Base-by-base conservation (phyloP, 2,113 vertebrate genomes). In the Oenanthe melanoleuca region DNA sequence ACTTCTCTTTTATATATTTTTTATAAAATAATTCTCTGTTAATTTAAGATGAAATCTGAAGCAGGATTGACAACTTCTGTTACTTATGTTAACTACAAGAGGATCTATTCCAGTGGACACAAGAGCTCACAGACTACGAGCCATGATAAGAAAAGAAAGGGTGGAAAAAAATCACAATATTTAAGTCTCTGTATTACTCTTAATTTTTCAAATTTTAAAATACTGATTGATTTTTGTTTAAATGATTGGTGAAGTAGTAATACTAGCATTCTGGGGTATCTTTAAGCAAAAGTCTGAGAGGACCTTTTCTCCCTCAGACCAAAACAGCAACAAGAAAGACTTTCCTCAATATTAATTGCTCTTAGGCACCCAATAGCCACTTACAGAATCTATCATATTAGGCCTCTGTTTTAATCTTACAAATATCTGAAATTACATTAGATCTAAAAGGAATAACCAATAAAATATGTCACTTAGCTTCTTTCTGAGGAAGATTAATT, bases 371-470 rank as follows among this genome's bases (percentile, higher is more conserved):
- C 22, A 64, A 70, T 64, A 93, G 17, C 17, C 42, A 93, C 55
- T 92, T 90, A 66, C 6, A 66, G 19, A 66, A 80, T 86, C 31
- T 64, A 80, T 83, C 67, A 34, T 69, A 81, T 92, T 80, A 88
- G 69, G 44, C 28, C 49, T 92, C 44, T 57, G 14, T 52, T 93
- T 67, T 53, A 86, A 83, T 84, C n/a, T 82, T 57, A 67, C 34
- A 86, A 94, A 81, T 88, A 95, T 49, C 56, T 78, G 60, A 93
- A 93, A 96, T 93, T 88, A 84, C 47, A 88, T 83, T 90, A 94
- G 11, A 44, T 80, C 64, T 83, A 88, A 90, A 96, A 88, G 37
- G 67, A 88, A 94, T 71, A 74, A 63, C 52, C 56, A 88, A 83
- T 80, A 94, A 95, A 91, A 83, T 31, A 40, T 8, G 2, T 60